These are phyloP conservation scores for Dasypogon diadema DNA, from an alignment of 2,888 invertebrate species.

Conservation along the genomic window DNA sequence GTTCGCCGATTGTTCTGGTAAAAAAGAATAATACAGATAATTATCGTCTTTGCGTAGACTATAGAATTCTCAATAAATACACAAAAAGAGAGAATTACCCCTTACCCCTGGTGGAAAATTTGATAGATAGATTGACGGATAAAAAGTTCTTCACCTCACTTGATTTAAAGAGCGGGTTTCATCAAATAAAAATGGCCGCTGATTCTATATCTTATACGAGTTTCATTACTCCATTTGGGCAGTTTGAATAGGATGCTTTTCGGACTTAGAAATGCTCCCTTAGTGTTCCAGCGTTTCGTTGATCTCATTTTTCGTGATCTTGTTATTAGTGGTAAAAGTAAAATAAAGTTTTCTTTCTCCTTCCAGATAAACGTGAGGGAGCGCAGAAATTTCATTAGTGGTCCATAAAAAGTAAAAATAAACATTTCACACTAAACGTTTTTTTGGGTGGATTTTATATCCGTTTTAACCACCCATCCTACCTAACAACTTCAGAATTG, in stretches of 20 bases:
- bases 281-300: slow-evolving; percentile 55
- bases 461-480: too few relatives aligned
- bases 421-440: too few relatives aligned
- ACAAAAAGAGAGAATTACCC: slow-evolving; percentile 48
- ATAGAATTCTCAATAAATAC: slow-evolving; percentile 49
- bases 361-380: too few relatives aligned
- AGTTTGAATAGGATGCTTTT: slow-evolving; percentile 56
- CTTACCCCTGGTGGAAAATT: slow-evolving; percentile 46
- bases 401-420: too few relatives aligned
- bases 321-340: too few relatives aligned
- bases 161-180: slow-evolving; percentile 56
- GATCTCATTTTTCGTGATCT: slow-evolving; percentile 51
- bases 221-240: slow-evolving; percentile 56
- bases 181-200: slow-evolving; percentile 54
- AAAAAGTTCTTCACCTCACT: slow-evolving; percentile 55
- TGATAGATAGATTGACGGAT: slow-evolving; percentile 41
- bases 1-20: slow-evolving; percentile 49
- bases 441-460: too few relatives aligned
- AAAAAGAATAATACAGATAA: slow-evolving; percentile 47
- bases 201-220: slow-evolving; percentile 56
- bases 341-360: slow-evolving; percentile 53
- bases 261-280: slow-evolving; percentile 49
- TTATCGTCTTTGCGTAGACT: slow-evolving; percentile 50
- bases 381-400: too few relatives aligned
- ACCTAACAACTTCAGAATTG: too few relatives aligned